A percentile compares a stretch with the other conserved stretches of the same genome.
Conservation (phyloP, 2,113 vertebrate species). For the Capreolus pygargus region DNA sequence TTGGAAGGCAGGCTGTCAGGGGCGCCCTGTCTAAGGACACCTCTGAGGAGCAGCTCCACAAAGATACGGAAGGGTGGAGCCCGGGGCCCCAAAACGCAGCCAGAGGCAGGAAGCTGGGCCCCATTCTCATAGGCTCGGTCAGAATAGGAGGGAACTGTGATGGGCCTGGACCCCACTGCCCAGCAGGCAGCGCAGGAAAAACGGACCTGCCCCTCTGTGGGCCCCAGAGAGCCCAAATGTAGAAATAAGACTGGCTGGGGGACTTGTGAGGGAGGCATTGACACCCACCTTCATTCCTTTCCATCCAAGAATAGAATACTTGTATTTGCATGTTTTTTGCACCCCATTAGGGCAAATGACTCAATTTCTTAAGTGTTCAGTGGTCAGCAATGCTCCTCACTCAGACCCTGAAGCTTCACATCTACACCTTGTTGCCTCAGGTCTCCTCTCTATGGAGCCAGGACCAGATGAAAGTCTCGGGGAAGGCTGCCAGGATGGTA, state of each 20-base stretch:
- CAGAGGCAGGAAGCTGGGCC: neutral
- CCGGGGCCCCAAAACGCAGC: neutral
- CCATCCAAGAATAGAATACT: too few species aligned
- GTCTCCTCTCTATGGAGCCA: neutral
- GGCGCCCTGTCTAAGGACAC: conserved; percentile 12
- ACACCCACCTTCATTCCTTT: neutral
- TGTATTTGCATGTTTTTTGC: neutral
- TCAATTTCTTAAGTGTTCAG: neutral
- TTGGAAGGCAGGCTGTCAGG: conserved; percentile 73
- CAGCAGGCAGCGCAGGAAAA: neutral
- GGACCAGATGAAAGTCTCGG: neutral
- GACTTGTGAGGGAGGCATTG: neutral
- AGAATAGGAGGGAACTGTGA: neutral
- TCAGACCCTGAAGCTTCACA: neutral
- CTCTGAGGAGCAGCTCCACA: neutral
- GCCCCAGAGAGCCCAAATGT: neutral
- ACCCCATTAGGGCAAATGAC: neutral
- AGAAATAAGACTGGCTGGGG: neutral
- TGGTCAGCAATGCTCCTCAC: neutral
- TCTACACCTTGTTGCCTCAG: neutral
- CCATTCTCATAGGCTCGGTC: neutral
- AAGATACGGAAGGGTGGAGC: neutral
- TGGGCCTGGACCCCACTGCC: too few species aligned
- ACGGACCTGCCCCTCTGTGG: neutral
- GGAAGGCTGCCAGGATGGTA: neutral